Percentiles rank a stretch among this genome's conserved stretches.
phyloP scores from a whole-genome alignment of 2,113 vertebrate genomes.

The Aythya baeri region DNA sequence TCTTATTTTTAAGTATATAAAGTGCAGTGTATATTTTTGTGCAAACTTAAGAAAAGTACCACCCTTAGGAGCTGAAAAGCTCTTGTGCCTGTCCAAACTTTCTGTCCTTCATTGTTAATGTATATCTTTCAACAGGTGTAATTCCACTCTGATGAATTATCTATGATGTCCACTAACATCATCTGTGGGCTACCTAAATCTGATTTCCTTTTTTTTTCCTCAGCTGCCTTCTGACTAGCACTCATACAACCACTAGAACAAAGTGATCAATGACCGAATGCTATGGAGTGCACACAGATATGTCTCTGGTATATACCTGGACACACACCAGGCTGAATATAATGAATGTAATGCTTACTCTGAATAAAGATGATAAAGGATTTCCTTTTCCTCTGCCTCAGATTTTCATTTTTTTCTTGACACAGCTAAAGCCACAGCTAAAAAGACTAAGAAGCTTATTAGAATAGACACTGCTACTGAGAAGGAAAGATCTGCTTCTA shows the following conservation, averaged over 20 bases:
- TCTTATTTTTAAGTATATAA: not conserved
- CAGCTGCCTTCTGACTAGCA: accelerated
- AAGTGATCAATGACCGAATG: not conserved
- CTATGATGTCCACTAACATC: not conserved
- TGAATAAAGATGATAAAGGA: not conserved
- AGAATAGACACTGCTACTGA: not conserved
- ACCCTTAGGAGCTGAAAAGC: not conserved
- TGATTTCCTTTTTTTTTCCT: not conserved
- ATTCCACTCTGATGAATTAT: not conserved
- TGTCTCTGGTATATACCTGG: not conserved
- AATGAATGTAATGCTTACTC: not conserved
- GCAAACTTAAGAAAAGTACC: not conserved
- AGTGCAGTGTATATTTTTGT: not conserved
- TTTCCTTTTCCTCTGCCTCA: not conserved
- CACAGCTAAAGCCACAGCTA: not conserved
- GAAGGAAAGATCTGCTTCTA: not conserved
- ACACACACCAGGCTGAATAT: not conserved
- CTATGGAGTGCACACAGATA: not conserved
- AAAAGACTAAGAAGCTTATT: not conserved
- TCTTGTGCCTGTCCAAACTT: not conserved
- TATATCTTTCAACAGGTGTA: not conserved
- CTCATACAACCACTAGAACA: not conserved
- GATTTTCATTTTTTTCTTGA: not conserved
- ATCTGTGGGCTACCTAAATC: not conserved
- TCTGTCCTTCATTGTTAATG: not conserved